These are phyloP conservation scores for Anoura caudifer DNA, from an alignment of 2,113 vertebrate genomes.

Conservation along the genomic window DNA sequence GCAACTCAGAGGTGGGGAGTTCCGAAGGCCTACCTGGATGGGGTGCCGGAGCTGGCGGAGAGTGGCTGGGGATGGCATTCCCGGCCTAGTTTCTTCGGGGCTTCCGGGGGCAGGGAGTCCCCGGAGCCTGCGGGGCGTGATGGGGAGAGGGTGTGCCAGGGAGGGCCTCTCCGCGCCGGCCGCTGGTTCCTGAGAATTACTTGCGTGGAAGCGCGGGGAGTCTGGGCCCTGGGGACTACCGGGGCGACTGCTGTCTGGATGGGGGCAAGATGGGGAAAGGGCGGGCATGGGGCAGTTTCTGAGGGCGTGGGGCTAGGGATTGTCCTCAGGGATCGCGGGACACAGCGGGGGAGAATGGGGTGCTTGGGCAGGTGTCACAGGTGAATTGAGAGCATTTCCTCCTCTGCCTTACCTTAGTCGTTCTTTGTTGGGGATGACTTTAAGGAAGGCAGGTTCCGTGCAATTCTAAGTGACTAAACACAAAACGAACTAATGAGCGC, in stretches of 20 bases:
- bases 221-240: background rate
- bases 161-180: background rate
- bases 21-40: background rate
- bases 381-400: slow-evolving; percentile 42
- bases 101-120: slow-evolving; percentile 48
- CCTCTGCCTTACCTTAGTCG: background rate
- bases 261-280: background rate
- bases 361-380: slow-evolving; percentile 51
- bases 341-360: background rate
- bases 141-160: background rate
- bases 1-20: background rate
- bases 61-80: background rate
- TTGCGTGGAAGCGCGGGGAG: background rate
- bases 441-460: background rate
- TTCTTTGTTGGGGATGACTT: background rate
- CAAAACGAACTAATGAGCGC: background rate
- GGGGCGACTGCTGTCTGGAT: background rate
- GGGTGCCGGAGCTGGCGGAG: background rate
- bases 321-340: background rate
- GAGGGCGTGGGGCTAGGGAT: background rate
- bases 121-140: background rate
- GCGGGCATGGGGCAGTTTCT: background rate
- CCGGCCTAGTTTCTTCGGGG: slow-evolving; percentile 5
- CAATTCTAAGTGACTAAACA: background rate
- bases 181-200: background rate